Percentiles rank a stretch among this genome's conserved stretches.
Conservation (phyloP, 2,888 invertebrate genomes). For the Polyommatus iphigenia region DNA sequence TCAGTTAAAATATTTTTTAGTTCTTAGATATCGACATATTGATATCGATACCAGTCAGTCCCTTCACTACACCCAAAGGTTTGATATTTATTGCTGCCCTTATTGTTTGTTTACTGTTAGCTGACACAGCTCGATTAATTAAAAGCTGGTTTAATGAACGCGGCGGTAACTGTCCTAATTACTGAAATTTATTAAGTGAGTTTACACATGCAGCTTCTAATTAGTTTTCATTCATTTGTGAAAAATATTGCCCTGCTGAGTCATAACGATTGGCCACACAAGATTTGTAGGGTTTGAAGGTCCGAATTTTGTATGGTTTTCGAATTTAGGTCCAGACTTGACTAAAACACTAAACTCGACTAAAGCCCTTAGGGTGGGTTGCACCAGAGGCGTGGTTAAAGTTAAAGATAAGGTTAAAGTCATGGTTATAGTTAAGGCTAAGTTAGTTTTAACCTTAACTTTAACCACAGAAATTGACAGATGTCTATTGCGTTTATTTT, state of each 20-base stretch:
- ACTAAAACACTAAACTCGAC: not conserved
- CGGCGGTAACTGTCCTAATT: not conserved
- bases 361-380: not conserved
- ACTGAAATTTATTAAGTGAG: constrained; percentile 10
- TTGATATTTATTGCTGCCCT: constrained; percentile 21
- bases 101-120: constrained; percentile 29
- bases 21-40: not conserved
- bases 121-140: constrained; percentile 18
- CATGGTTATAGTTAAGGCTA: too few species aligned
- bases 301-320: not conserved
- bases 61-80: constrained; percentile 19
- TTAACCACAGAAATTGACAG: too few species aligned
- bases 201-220: constrained; percentile 1
- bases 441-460: too few species aligned
- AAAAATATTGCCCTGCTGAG: not conserved
- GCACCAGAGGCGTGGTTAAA: too few species aligned
- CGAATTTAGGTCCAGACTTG: not conserved
- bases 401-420: too few species aligned
- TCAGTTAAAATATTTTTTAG: too few species aligned
- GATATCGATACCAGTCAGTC: not conserved
- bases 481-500: too few species aligned
- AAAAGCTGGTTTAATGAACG: constrained; percentile 28
- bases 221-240: not conserved
- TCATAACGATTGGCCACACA: not conserved
- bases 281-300: not conserved